Base-by-base conservation (phyloP, 2,888 invertebrate species). In the Caenorhabditis virilis region DNA sequence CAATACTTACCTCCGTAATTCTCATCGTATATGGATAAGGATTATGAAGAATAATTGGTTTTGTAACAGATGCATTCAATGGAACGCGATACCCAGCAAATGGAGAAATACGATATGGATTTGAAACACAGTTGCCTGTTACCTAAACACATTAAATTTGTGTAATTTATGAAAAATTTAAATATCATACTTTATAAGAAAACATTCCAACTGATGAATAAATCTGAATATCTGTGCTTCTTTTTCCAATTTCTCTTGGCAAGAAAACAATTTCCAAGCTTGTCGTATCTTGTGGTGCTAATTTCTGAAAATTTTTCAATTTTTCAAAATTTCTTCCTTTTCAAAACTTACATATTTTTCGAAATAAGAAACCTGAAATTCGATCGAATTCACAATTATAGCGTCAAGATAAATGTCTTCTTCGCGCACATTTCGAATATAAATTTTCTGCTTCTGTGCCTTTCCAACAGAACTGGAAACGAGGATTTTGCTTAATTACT, bases 251-350 rank as follows among this genome's bases (percentile, higher is more conserved):
- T 85, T 91, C 90, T 81, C 95, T 88, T 33, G 95, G 94, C 79
- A 97, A 88, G 87, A 93, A 95, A 74, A 95, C 92, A 80, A 97
- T 92, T 87, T 91, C 93, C 86, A 97, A 94, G 69, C 92, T 90
- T 70, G 95, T 95, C 85, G 94, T 94, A 69, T 91, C 91, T 78
- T 90, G 88, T 61, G 94, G 92, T 80, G 91, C 90, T 84, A 95
- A 89, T 84, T 89, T 88, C 92, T 93, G 86, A 39, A 83, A 86
- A 78, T 22, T 27, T 27, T 33, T 56, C 35, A 20, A 18, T 33
- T 16, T 49, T 26, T 16, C 39, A 46, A 62, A 62, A 45, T 38
- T 48, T 41, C 15, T 23, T 20, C 25, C 9, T 42, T 18, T 22
- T 9, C n/a, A 22, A 22, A 18, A 6, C 63, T 45, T 3, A 68